Conservation (phyloP, 2,797 vertebrate species). For the Choloepus didactylus region DNA sequence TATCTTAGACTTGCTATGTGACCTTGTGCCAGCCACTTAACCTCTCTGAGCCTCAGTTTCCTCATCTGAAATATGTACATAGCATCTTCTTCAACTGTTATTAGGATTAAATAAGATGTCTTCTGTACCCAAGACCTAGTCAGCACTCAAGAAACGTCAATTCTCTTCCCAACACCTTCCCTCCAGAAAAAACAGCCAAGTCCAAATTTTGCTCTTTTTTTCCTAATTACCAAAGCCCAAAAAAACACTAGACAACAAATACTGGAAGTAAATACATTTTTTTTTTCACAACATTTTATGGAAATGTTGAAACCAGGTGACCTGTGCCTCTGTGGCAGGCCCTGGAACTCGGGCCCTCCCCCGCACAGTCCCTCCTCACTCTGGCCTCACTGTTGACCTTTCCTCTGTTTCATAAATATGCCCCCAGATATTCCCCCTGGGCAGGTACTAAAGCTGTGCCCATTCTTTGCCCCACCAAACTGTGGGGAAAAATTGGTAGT, state of each 20-base stretch:
- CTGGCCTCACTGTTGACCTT: background rate
- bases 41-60: background rate
- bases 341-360: background rate
- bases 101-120: background rate
- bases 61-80: background rate
- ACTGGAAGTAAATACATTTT: background rate
- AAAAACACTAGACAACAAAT: background rate
- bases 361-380: background rate
- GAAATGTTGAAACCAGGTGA: background rate
- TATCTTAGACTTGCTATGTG: background rate
- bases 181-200: background rate
- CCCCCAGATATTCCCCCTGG: too few species aligned
- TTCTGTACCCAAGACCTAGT: background rate
- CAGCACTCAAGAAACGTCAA: background rate
- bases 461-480: background rate
- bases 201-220: background rate
- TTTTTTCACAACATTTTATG: background rate
- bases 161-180: background rate
- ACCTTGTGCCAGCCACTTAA: background rate
- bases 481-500: background rate
- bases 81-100: background rate
- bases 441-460: background rate
- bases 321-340: background rate
- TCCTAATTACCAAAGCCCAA: background rate
- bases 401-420: background rate